Evolutionary conservation across 64 coral and sea anemone species (phyloP).

Genomic region (Anthopleura sola): DNA sequence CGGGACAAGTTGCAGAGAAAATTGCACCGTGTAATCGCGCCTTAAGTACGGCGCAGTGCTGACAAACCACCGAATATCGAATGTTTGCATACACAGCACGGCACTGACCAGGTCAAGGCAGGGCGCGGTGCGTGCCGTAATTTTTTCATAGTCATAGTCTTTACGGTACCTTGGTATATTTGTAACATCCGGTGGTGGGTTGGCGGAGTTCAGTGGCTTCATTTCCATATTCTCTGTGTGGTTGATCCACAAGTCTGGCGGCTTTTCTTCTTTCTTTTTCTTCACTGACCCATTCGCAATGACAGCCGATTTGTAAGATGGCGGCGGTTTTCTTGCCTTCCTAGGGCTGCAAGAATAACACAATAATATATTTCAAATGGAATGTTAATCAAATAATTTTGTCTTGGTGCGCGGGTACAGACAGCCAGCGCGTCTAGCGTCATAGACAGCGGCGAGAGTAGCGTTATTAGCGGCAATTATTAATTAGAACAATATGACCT

Average conservation of each 20-base stretch:
- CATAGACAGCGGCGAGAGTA: neutral
- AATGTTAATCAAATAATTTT: neutral
- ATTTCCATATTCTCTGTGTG: conserved; percentile 81
- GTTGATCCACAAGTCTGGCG: conserved; percentile 78
- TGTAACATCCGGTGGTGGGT: conserved; percentile 44
- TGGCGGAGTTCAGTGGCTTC: conserved; percentile 68
- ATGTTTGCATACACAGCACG: too few species aligned
- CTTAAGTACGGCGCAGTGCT: too few species aligned
- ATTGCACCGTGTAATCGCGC: too few species aligned
- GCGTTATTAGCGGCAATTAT: neutral
- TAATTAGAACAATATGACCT: neutral
- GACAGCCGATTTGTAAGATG: conserved; percentile 79
- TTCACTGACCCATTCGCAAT: conserved; percentile 78
- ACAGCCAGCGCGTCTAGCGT: neutral
- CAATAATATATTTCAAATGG: neutral
- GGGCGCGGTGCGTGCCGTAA: too few species aligned
- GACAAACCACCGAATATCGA: too few species aligned
- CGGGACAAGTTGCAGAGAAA: too few species aligned
- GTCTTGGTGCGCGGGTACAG: neutral
- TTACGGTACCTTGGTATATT: conserved; percentile 46
- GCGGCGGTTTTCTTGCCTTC: conserved; percentile 23
- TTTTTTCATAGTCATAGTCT: neutral
- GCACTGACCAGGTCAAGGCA: too few species aligned
- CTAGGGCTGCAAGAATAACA: neutral
- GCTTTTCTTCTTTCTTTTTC: conserved; percentile 88